Evolutionary conservation across 2,113 vertebrate genomes (phyloP).

Genomic region (Eclectus roratus): DNA sequence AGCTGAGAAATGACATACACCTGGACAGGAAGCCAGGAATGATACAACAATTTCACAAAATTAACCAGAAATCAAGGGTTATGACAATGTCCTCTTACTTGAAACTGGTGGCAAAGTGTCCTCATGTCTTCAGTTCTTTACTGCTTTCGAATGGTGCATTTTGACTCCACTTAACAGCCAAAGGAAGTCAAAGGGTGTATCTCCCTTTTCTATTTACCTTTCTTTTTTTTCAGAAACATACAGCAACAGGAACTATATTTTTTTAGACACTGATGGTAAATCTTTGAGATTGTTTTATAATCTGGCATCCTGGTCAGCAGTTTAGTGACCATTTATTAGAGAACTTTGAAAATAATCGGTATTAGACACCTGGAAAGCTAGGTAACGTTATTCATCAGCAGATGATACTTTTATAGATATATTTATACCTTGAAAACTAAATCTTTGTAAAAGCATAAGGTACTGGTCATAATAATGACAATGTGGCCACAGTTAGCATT

Average conservation of each 20-base stretch:
- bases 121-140: not conserved
- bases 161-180: not conserved
- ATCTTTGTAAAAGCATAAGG: not conserved
- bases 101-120: not conserved
- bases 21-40: not conserved
- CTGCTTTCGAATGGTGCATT: not conserved
- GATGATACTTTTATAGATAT: not conserved
- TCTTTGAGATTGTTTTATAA: not conserved
- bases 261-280: not conserved
- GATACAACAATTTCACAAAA: not conserved
- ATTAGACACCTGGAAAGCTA: not conserved
- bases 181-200: not conserved
- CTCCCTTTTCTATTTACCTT: not conserved
- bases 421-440: not conserved
- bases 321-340: not conserved
- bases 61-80: not conserved
- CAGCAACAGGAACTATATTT: not conserved
- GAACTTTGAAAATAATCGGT: not conserved
- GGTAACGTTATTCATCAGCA: not conserved
- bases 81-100: not conserved
- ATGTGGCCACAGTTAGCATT: not conserved
- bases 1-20: not conserved
- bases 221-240: not conserved
- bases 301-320: not conserved
- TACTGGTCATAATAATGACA: not conserved